Evolutionary conservation across 2,888 invertebrate genomes (phyloP), one percentile per base, ranked within the genome.

Genomic region (Hirtodrosophila cameraria): DNA sequence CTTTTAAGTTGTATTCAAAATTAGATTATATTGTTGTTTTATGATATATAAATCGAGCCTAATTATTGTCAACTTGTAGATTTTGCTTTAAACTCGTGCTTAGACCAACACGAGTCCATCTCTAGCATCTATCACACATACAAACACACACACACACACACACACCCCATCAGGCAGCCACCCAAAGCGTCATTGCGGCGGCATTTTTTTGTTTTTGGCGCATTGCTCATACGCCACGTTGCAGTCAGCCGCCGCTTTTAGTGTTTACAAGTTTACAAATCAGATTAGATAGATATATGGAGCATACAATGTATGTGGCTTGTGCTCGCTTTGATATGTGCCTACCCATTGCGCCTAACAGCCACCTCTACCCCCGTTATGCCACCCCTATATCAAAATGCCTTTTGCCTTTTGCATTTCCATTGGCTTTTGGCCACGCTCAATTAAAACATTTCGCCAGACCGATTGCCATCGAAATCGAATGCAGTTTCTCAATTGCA

Each of bases 401-500:
- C 0, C 18, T 18, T 18, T 18, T 3, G 4, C 23, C 6, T 23
- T 20, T 20, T 23, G 23, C 23, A 23, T 23, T 23, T 23, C 23
- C 23, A 23, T 58, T 31, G 25, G 38, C 48, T 52, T 58, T 68
- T 71, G 72, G 63, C 61, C 62, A 59, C 36, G 69, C 85, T 83
- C 79, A 85, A 82, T 76, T 80, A 73, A 83, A 67, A 86, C 63
- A 75, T 86, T 85, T 82, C 58, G 72, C 60, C 65, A 42, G 7
- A 55, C 28, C 46, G 76, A 73, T 85, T 57, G 64, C 42, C 58
- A 78, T 83, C 80, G 68, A 58, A 60, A 49, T 69, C 41, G 67
- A 38, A 18, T 72, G 77, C 55, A 73, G 55, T 41, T 57, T 23
- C 39, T 43, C 54, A 66, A 65, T 33, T 55, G 27, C 54, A 53